Conservation (phyloP, 2,888 invertebrate species). For the Drosophila mulleri region DNA sequence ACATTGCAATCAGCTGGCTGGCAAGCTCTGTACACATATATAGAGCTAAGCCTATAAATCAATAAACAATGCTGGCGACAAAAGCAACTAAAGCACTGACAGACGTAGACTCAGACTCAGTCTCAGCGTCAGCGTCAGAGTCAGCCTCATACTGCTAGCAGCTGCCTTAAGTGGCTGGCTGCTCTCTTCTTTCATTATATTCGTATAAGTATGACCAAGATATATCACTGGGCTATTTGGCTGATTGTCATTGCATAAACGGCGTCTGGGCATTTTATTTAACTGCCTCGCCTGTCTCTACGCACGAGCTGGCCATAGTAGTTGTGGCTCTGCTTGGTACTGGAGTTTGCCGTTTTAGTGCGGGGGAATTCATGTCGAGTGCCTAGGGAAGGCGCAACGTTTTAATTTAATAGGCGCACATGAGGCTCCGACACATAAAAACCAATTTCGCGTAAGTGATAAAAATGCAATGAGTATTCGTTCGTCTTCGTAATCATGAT, state of each 20-base stretch:
- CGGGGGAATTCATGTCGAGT: conserved; percentile 57
- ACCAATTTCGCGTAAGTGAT: conserved; percentile 80
- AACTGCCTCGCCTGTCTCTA: conserved; percentile 46
- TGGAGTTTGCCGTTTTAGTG: conserved; percentile 6
- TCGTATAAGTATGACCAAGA: conserved; percentile 32
- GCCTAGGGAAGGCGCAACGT: conserved; percentile 55
- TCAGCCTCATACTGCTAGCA: not conserved
- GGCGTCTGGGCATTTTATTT: conserved; percentile 69
- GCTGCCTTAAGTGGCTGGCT: conserved; percentile 44
- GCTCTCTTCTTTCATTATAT: conserved; percentile 47
- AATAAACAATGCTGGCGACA: conserved; percentile 67
- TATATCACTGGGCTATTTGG: conserved; percentile 70
- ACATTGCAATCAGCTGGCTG: conserved; percentile 48
- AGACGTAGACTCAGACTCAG: not conserved
- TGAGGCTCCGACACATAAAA: conserved; percentile 71
- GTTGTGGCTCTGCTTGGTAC: not conserved
- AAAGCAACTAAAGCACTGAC: conserved; percentile 25
- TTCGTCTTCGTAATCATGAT: conserved; percentile 26
- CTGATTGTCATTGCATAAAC: conserved; percentile 77
- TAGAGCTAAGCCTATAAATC: conserved; percentile 64
- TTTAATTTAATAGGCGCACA: conserved; percentile 77
- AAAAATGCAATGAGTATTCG: conserved; percentile 77
- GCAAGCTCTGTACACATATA: conserved; percentile 23
- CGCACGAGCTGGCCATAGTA: conserved; percentile 1
- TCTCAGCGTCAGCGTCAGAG: not conserved